phyloP scores from a whole-genome alignment of 2,888 invertebrate species.

The Dasypolia templi region DNA sequence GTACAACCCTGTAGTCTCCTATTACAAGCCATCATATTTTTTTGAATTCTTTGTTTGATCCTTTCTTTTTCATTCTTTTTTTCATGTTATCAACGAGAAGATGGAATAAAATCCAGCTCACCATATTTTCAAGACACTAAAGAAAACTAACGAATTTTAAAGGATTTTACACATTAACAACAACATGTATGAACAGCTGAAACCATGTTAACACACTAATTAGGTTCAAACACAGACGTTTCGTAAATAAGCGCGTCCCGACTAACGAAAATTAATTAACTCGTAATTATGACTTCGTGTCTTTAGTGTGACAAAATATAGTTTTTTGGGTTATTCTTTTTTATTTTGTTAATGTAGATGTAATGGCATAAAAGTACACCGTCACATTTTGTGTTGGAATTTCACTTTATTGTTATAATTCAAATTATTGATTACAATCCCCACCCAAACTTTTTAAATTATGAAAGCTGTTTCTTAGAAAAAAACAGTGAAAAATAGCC shows the following conservation, averaged over 20 bases:
- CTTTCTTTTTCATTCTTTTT: background rate
- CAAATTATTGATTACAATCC: background rate
- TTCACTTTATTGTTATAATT: background rate
- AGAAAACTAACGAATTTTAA: background rate
- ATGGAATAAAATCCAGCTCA: background rate
- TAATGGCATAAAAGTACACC: no score
- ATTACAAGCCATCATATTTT: no score
- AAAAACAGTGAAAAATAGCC: no score
- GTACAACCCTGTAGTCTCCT: no score
- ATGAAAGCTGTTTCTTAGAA: no score
- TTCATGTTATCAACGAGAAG: background rate
- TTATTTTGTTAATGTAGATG: background rate
- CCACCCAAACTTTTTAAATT: background rate
- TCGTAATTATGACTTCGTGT: slow-evolving; percentile 25
- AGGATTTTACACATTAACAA: slow-evolving; percentile 19
- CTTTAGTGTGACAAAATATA: background rate
- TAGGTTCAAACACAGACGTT: slow-evolving; percentile 47
- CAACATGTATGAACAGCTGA: slow-evolving; percentile 16
- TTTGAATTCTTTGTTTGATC: background rate
- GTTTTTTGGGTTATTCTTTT: background rate
- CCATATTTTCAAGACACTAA: background rate
- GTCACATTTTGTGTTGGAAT: background rate
- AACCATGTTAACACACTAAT: slow-evolving; percentile 43
- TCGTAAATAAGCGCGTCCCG: slow-evolving; percentile 30
- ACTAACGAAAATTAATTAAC: slow-evolving; percentile 40